Conservation (phyloP, 2,888 invertebrate genomes). For the Chymomyza fuscimana region DNA sequence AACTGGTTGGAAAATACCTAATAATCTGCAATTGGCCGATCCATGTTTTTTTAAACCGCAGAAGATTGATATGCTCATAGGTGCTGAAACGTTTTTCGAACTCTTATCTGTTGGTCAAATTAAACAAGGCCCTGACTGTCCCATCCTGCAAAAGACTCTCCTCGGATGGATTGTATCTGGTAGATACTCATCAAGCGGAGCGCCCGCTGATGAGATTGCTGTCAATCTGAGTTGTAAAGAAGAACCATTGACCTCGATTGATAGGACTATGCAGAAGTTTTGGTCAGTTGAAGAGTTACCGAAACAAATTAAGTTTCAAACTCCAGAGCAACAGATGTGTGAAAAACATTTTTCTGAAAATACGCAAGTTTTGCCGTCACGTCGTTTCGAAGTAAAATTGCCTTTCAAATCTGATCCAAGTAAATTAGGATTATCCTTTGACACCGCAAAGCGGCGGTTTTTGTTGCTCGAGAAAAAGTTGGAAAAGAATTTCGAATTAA, state of each 20-base stretch:
- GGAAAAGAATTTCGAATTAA: not conserved
- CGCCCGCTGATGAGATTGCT: not conserved
- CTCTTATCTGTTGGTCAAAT: too few species aligned
- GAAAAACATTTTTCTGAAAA: not conserved
- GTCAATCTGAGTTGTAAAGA: not conserved
- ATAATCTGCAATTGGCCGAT: not conserved
- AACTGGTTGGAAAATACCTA: not conserved
- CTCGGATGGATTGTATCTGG: not conserved
- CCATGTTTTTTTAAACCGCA: not conserved
- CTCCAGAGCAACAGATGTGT: not conserved
- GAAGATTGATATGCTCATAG: not conserved
- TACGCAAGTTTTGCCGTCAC: not conserved
- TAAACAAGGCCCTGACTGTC: not conserved
- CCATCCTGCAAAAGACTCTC: not conserved
- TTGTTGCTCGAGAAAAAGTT: not conserved
- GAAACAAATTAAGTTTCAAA: too few species aligned
- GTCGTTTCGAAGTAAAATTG: slow-evolving; percentile 1
- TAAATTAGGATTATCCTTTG: not conserved
- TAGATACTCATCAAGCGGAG: not conserved
- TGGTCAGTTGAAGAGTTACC: too few species aligned
- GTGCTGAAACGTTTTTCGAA: not conserved
- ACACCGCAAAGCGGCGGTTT: slow-evolving; percentile 3
- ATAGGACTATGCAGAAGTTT: not conserved
- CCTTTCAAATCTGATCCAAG: not conserved
- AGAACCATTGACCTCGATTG: not conserved